A percentile compares a stretch with the other conserved stretches of the same genome.
These are phyloP conservation scores for human DNA, from an alignment of 2,113 vertebrate genomes.

Conservation along the genomic window DNA sequence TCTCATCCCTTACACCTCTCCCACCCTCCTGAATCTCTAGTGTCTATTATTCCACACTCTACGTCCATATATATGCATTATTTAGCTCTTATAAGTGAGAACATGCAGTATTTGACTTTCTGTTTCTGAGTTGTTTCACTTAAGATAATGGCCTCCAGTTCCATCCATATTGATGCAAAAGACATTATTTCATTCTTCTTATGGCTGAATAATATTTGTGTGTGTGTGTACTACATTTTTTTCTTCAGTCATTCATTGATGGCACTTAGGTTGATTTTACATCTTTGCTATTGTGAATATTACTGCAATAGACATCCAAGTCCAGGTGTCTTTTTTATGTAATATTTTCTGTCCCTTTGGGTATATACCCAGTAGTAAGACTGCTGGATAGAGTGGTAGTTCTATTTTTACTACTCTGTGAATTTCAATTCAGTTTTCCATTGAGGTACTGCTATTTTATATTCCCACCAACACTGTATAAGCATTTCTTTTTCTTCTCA, in stretches of 20 bases:
- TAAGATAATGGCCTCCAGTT: too few species aligned
- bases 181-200: too few species aligned
- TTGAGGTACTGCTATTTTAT: neutral
- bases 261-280: neutral
- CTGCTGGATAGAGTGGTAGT: neutral
- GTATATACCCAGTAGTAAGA: neutral
- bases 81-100: too few species aligned
- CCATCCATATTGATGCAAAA: too few species aligned
- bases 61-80: too few species aligned
- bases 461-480: neutral
- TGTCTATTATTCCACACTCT: too few species aligned
- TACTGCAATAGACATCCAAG: neutral
- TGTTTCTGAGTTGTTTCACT: too few species aligned
- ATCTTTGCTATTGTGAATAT: neutral
- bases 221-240: neutral
- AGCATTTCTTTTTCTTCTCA: neutral
- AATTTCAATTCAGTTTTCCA: neutral
- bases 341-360: neutral
- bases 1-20: too few species aligned
- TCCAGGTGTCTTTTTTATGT: neutral
- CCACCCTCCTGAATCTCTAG: too few species aligned
- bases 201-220: too few species aligned
- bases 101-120: too few species aligned
- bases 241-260: neutral
- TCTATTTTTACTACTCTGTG: neutral